phyloP scores from a whole-genome alignment of 2,888 invertebrate genomes.

The Drosophila lutescens region DNA sequence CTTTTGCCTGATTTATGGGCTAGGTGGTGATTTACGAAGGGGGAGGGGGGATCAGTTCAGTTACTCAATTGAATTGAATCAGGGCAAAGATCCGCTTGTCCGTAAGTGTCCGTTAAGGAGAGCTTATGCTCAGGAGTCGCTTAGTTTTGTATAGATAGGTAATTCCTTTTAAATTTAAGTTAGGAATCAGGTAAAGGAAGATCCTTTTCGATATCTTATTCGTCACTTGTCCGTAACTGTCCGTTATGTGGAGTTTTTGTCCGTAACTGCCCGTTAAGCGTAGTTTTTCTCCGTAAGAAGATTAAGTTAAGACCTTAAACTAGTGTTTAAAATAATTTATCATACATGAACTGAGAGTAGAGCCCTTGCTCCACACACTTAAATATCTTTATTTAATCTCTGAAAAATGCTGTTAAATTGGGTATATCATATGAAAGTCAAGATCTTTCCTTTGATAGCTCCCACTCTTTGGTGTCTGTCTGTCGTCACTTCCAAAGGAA shows the following conservation, averaged over 20 bases:
- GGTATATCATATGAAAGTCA: conserved; percentile 8
- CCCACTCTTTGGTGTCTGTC: not conserved
- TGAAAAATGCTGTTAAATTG: not conserved
- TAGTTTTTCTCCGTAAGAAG: too few relatives aligned
- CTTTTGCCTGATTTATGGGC: conserved; percentile 31
- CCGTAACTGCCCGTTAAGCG: not conserved
- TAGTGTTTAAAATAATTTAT: too few relatives aligned
- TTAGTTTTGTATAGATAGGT: too few relatives aligned
- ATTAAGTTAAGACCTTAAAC: too few relatives aligned
- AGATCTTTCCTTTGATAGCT: conserved; percentile 1
- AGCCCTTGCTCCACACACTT: not conserved
- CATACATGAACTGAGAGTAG: too few relatives aligned
- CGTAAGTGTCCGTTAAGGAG: not conserved
- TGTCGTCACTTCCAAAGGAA: conserved; percentile 16
- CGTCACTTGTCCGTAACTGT: not conserved
- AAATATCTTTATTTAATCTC: not conserved
- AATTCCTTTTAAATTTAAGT: too few relatives aligned
- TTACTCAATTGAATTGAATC: conserved; percentile 4
- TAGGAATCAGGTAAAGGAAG: not conserved
- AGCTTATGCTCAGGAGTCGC: too few relatives aligned
- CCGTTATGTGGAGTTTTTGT: not conserved
- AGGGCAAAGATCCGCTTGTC: too few relatives aligned
- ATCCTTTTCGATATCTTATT: not conserved
- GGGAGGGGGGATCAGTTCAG: not conserved
- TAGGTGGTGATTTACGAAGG: conserved; percentile 29